These are phyloP conservation scores for Nothocercus julius DNA, from an alignment of 2,113 vertebrate genomes.

Conservation along the genomic window DNA sequence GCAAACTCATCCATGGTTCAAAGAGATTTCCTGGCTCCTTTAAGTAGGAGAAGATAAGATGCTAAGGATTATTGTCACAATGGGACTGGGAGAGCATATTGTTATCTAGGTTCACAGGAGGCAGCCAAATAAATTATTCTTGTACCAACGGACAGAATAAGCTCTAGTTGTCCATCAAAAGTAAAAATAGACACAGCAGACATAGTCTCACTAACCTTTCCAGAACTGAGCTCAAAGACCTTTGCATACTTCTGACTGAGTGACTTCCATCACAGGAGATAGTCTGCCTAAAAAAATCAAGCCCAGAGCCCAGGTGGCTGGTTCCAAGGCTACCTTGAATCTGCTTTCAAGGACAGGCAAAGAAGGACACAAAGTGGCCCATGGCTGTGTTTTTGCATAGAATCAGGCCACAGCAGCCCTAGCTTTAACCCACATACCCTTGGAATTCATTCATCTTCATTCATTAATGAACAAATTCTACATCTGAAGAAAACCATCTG, in stretches of 20 bases:
- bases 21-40: background rate
- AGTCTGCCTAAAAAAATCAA: background rate
- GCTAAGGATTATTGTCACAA: background rate
- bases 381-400: background rate
- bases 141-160: background rate
- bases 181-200: background rate
- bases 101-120: background rate
- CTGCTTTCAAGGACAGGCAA: rapidly evolving
- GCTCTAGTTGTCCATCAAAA: background rate
- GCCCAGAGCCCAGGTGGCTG: background rate
- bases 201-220: background rate
- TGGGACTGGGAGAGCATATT: background rate
- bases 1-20: background rate
- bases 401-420: background rate
- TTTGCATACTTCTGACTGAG: background rate
- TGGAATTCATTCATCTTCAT: background rate
- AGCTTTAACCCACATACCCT: background rate
- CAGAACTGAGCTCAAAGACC: background rate
- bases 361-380: background rate
- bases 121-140: background rate
- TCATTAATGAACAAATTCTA: background rate
- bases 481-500: background rate
- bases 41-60: background rate
- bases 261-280: background rate
- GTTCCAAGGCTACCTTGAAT: too few relatives aligned